Percentiles rank a stretch among this genome's conserved stretches.
phyloP scores from a whole-genome alignment of 1,140 invertebrate species.

The Maconellicoccus hirsutus region DNA sequence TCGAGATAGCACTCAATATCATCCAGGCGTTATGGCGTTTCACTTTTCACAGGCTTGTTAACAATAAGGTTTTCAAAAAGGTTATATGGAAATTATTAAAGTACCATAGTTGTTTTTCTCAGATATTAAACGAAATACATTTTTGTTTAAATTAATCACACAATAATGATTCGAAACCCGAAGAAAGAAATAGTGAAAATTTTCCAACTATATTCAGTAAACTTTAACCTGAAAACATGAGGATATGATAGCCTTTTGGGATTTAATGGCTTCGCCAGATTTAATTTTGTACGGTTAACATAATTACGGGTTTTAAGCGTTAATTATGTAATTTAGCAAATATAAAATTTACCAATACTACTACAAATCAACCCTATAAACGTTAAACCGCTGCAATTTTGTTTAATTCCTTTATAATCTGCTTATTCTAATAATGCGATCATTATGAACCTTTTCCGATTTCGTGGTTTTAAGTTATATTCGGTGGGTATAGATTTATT shows the following conservation, averaged over 20 bases:
- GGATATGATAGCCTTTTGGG: too few relatives aligned
- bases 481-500: background rate
- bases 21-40: too few relatives aligned
- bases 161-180: too few relatives aligned
- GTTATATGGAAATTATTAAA: too few relatives aligned
- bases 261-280: background rate
- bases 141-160: too few relatives aligned
- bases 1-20: background rate
- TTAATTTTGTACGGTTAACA: background rate
- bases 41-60: too few relatives aligned
- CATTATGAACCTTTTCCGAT: background rate
- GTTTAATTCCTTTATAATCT: background rate
- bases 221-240: too few relatives aligned
- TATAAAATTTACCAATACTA: conserved; percentile 6
- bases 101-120: too few relatives aligned
- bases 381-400: conserved; percentile 1
- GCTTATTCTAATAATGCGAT: background rate
- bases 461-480: background rate
- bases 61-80: too few relatives aligned
- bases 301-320: conserved; percentile 7
- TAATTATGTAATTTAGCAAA: background rate
- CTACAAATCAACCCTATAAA: background rate
- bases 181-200: too few relatives aligned
- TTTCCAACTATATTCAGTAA: too few relatives aligned
- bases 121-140: too few relatives aligned